Evolutionary conservation across 2,113 vertebrate genomes (phyloP), one percentile per base, ranked within the genome.

Genomic region (Meriones unguiculatus): DNA sequence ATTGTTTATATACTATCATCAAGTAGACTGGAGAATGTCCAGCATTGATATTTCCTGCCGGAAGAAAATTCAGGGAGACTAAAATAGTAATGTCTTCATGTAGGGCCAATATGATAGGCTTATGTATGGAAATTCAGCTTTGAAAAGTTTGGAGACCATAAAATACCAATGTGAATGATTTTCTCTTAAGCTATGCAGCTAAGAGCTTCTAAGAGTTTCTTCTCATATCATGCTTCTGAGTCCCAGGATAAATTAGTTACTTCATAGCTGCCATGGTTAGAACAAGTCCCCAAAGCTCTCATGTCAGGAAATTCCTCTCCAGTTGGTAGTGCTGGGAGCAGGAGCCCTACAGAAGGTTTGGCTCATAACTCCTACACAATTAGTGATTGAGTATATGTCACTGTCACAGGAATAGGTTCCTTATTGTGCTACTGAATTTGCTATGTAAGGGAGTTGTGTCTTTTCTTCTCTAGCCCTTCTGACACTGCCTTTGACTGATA

Each of bases 101-200:
- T 92, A 3, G 54, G 2, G 11, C 5, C 50, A 57, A 50, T n/a
- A 41, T 50, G 46, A 80, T 30, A 11, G 72, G 38, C 12, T 80
- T 17, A 38, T 50, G 57, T 95, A 41, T 90, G 80, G 70, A 95
- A 77, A 38, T 54, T 35, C 11, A 95, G 1, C 17, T 92, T 93
- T 7, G 69, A 67, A 87, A 69, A 20, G 6, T 59, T 93, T 77
- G 7, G 12, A 76, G 22, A 80, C 65, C 11, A 78, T 35, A 70
- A 35, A 76, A 10, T 80, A 57, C 57, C 32, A 85, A 30, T 54
- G 28, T 72, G 22, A 95, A 82, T 38, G 0, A 32, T 85, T 67
- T 46, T 90, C 4, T 69, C 89, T 20, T 15, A 77, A 54, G 28
- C 77, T 15, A 52, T 1, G 1, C 28, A 52, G 0, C 7, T 65